These are phyloP conservation scores for Parelbella ahira DNA, from an alignment of 2,888 invertebrate species.

Conservation along the genomic window DNA sequence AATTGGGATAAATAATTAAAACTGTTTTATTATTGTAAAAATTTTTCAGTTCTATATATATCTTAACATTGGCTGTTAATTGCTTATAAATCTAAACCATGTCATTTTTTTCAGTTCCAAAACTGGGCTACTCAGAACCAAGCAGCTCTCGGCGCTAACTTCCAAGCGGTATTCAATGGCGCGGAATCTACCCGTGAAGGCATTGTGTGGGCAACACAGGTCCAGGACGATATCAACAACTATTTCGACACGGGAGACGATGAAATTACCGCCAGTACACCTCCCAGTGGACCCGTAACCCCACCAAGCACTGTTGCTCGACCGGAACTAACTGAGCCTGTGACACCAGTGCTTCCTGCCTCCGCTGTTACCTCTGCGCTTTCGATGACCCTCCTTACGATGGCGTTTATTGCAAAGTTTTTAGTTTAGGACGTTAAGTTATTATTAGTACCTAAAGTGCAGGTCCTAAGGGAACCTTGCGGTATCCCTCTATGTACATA, in stretches of 20 bases:
- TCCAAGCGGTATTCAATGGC: constrained; percentile 34
- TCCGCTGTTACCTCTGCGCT: constrained; percentile 47
- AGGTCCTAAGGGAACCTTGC: too few relatives aligned
- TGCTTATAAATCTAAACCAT: background rate
- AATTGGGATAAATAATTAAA: too few relatives aligned
- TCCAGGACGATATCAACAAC: constrained; percentile 41
- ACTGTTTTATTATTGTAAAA: too few relatives aligned
- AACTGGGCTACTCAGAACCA: constrained; percentile 46
- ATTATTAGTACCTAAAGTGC: too few relatives aligned
- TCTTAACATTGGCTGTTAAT: background rate
- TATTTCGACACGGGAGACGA: constrained; percentile 44
- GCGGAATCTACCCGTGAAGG: constrained; percentile 40
- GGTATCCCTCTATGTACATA: too few relatives aligned
- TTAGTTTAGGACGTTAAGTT: constrained; percentile 40
- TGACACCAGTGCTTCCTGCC: constrained; percentile 45
- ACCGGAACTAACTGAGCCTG: constrained; percentile 38
- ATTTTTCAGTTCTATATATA: too few relatives aligned
- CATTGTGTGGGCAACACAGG: constrained; percentile 42
- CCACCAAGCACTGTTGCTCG: constrained; percentile 26
- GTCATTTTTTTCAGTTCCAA: constrained; percentile 43
- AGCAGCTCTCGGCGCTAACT: constrained; percentile 37
- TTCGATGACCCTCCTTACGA: constrained; percentile 41
- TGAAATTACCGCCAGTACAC: constrained; percentile 31
- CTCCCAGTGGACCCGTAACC: constrained; percentile 24
- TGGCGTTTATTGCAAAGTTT: constrained; percentile 43